Percentiles rank a stretch among this genome's conserved stretches.
phyloP scores from a whole-genome alignment of 2,888 invertebrate genomes.

The Cryptosula pallasiana region DNA sequence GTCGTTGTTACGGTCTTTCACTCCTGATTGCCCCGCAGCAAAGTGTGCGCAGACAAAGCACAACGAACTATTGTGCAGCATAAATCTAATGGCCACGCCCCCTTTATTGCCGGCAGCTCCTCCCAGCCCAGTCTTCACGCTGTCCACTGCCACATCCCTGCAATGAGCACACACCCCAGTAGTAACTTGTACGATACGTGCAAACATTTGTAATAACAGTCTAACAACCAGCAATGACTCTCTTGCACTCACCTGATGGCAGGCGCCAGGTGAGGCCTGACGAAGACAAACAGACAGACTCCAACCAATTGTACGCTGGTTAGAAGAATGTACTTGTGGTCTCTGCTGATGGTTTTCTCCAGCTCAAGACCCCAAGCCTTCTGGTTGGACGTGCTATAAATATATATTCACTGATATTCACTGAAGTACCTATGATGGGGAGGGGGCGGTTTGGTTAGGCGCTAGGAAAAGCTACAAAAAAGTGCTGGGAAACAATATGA shows the following conservation, averaged over 20 bases:
- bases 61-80: constrained; percentile 84
- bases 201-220: no score
- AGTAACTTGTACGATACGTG: no score
- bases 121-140: constrained; percentile 95
- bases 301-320: constrained; percentile 94
- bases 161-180: no score
- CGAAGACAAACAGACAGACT: constrained; percentile 91
- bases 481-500: no score
- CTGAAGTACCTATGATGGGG: no score
- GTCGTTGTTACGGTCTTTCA: constrained; percentile 89
- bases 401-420: no score
- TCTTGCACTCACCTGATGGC: constrained; percentile 62
- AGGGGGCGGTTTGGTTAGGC: no score
- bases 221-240: no score
- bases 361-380: constrained; percentile 92
- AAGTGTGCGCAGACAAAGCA: constrained; percentile 99
- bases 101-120: constrained; percentile 98
- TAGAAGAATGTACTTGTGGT: constrained; percentile 79
- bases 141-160: constrained; percentile 86
- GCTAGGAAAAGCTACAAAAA: no score
- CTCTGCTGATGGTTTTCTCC: constrained; percentile 81
- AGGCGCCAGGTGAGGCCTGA: constrained; percentile 80
- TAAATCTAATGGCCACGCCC: constrained; percentile 84
- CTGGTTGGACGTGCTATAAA: constrained; percentile 75
- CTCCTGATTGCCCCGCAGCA: constrained; percentile 96